Conservation (phyloP, 2,113 vertebrate genomes). For the Eleginops maclovinus region DNA sequence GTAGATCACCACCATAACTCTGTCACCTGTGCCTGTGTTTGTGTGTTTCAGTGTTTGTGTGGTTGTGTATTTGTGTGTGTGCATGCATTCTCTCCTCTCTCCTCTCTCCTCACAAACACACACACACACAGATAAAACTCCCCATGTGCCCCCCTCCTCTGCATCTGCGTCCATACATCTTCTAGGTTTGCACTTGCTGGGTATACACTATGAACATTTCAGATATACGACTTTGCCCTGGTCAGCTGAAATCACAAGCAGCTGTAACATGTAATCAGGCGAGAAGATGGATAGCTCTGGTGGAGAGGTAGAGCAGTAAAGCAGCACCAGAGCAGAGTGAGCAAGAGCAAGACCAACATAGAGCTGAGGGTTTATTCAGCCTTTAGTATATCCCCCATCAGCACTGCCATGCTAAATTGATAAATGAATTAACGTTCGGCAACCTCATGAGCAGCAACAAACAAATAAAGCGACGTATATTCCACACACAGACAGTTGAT, state of each 20-base stretch:
- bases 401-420: conserved; percentile 13
- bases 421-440: conserved; percentile 43
- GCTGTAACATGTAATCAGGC: conserved; percentile 55
- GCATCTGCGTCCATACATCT: conserved; percentile 9
- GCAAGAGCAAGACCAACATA: conserved; percentile 9
- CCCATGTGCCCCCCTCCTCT: background rate
- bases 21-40: conserved; percentile 26
- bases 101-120: background rate
- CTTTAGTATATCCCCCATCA: conserved; percentile 8
- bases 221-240: conserved; percentile 54
- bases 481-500: conserved; percentile 45
- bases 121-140: conserved; percentile 25
- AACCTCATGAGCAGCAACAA: conserved; percentile 50
- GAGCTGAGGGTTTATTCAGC: conserved; percentile 24
- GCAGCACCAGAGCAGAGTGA: conserved; percentile 5
- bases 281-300: conserved; percentile 60
- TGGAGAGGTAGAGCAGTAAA: conserved; percentile 28
- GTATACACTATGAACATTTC: conserved; percentile 15
- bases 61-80: background rate
- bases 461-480: conserved; percentile 33
- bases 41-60: conserved; percentile 1
- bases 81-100: background rate
- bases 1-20: conserved; percentile 40
- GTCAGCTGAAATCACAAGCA: conserved; percentile 63
- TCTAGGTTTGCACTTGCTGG: conserved; percentile 12